Conservation (phyloP, 2,797 vertebrate genomes). For the Pseudotriccus pelzelni region DNA sequence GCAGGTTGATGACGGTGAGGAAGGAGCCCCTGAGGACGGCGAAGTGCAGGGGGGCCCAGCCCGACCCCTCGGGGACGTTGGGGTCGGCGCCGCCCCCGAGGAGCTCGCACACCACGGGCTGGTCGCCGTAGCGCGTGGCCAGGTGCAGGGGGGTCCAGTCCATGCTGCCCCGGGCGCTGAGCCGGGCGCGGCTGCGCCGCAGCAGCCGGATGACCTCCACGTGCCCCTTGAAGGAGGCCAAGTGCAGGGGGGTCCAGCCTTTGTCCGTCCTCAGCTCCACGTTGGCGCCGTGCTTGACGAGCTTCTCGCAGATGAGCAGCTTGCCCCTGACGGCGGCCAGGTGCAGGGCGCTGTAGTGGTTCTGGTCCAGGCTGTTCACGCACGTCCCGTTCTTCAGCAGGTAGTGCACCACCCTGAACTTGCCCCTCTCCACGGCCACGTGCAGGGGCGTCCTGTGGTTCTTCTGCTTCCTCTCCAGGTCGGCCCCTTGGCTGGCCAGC, state of each 20-base stretch:
- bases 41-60: slow-evolving; percentile 85
- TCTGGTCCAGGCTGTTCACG: slow-evolving; percentile 71
- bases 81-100: slow-evolving; percentile 79
- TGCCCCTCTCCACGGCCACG: slow-evolving; percentile 81
- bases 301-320: slow-evolving; percentile 83
- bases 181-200: slow-evolving; percentile 63
- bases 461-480: slow-evolving; percentile 77
- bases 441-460: slow-evolving; percentile 81
- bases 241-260: slow-evolving; percentile 85
- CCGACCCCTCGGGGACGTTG: slow-evolving; percentile 72
- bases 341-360: slow-evolving; percentile 83
- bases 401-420: slow-evolving; percentile 83
- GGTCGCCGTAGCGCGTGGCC: slow-evolving; percentile 77
- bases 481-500: slow-evolving; percentile 78
- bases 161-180: slow-evolving; percentile 76
- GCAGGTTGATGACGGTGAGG: slow-evolving; percentile 76
- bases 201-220: slow-evolving; percentile 78
- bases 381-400: slow-evolving; percentile 74
- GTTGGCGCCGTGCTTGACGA: slow-evolving; percentile 75
- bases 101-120: slow-evolving; percentile 73
- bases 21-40: slow-evolving; percentile 78
- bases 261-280: slow-evolving; percentile 77
- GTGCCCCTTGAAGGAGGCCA: slow-evolving; percentile 84
- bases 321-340: slow-evolving; percentile 80
- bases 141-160: slow-evolving; percentile 86